A percentile compares a stretch with the other conserved stretches of the same genome.
Conservation (phyloP, 2,113 vertebrate genomes). For the Anolis sagrei region DNA sequence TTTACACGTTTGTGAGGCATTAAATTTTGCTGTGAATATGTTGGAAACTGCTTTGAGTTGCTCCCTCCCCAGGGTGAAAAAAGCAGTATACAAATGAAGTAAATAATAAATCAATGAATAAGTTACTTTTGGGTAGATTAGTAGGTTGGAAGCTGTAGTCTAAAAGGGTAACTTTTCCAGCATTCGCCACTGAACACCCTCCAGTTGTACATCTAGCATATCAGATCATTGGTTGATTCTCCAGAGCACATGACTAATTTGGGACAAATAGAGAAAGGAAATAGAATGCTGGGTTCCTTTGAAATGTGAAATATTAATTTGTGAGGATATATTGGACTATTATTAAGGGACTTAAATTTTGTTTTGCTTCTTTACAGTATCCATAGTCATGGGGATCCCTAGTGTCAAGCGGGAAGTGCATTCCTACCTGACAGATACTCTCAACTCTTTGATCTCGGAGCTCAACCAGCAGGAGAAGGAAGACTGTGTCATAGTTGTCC, state of each 20-base stretch:
- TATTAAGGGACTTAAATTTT: constrained; percentile 15
- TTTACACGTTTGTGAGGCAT: too few relatives aligned
- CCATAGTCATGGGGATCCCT: constrained; percentile 96
- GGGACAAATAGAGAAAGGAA: not conserved
- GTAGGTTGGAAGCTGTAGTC: too few relatives aligned
- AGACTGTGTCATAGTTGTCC: constrained; percentile 94
- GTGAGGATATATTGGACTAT: not conserved
- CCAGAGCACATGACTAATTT: not conserved
- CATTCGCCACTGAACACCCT: not conserved
- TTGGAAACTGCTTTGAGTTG: too few relatives aligned
- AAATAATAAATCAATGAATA: too few relatives aligned
- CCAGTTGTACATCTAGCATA: not conserved
- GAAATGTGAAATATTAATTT: not conserved
- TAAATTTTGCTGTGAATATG: too few relatives aligned
- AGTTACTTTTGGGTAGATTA: too few relatives aligned
- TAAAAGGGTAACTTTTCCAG: not conserved
- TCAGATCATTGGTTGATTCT: not conserved
- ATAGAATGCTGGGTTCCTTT: not conserved
- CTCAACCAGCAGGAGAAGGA: constrained; percentile 92
- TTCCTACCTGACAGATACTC: constrained; percentile 94
- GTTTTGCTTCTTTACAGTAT: constrained; percentile 80
- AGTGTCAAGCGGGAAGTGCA: constrained; percentile 97
- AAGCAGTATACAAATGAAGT: too few relatives aligned
- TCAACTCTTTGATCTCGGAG: constrained; percentile 95
- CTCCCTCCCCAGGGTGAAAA: too few relatives aligned